A percentile compares a stretch with the other conserved stretches of the same genome.
These are phyloP conservation scores for Drosophila quadrilineata DNA, from an alignment of 1,140 invertebrate genomes.

Conservation along the genomic window DNA sequence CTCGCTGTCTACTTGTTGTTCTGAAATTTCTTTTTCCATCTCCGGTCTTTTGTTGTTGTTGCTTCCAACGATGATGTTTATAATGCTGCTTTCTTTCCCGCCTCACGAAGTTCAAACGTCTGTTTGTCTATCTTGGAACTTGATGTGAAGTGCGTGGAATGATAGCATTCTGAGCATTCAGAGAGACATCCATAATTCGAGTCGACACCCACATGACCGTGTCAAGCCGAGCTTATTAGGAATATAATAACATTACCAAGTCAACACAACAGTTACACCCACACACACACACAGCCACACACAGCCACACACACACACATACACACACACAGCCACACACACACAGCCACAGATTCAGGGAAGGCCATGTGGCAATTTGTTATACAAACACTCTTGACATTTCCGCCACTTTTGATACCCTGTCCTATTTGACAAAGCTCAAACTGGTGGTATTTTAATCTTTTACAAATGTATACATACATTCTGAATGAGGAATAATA, in stretches of 20 bases:
- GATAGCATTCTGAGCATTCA: too few species aligned
- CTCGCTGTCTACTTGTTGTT: neutral
- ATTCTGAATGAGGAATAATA: too few species aligned
- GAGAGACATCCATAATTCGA: slow-evolving; percentile 26
- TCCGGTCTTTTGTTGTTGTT: slow-evolving; percentile 33
- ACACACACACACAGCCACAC: neutral
- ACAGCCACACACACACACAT: neutral
- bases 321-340: too few species aligned
- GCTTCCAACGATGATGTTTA: slow-evolving; percentile 15
- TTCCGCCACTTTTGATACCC: too few species aligned
- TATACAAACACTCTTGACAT: slow-evolving; percentile 35
- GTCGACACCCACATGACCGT: slow-evolving; percentile 30
- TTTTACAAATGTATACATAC: too few species aligned
- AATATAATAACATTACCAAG: slow-evolving; percentile 54
- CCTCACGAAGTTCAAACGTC: slow-evolving; percentile 18
- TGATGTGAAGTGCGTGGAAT: slow-evolving; percentile 6
- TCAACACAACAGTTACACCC: slow-evolving; percentile 40
- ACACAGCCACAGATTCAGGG: neutral
- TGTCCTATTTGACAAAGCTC: too few species aligned
- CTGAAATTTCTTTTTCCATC: slow-evolving; percentile 62
- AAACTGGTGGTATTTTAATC: too few species aligned
- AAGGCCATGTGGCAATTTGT: slow-evolving; percentile 52
- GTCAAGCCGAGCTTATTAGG: slow-evolving; percentile 69
- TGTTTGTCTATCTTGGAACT: slow-evolving; percentile 31
- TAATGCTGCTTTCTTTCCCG: slow-evolving; percentile 51